Evolutionary conservation across 2,113 vertebrate genomes (phyloP), one percentile per base, ranked within the genome.

Genomic region (Gobiocypris rarus): DNA sequence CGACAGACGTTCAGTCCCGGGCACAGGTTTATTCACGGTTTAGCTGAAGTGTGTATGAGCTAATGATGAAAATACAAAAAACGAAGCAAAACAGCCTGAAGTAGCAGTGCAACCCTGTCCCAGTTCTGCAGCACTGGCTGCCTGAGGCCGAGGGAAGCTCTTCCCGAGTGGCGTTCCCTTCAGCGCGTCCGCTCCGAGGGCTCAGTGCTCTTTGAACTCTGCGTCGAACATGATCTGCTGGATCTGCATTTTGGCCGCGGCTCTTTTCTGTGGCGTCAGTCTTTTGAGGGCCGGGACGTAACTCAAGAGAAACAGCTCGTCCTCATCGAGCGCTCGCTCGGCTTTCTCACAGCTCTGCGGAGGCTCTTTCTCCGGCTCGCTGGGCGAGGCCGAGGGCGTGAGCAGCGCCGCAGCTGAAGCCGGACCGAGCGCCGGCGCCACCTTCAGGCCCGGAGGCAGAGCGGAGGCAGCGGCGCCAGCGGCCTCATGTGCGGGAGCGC

Each of bases 281-380:
- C 83, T 67, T 58, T 84, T 84, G 5, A 84, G 73, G 9, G 83
- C 83, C 1, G 83, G 83, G 17, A 75, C 83, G 28, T 69, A 65
- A 13, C 83, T 84, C 24, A 78, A 7, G 48, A 77, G 89, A 90
- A 93, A 88, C 89, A 91, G 82, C 82, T 90, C 24, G 91, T 94
- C 31, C 43, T 80, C 77, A 19, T 80, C 77, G 7, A 80, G 24
- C 13, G 54, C 34, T 54, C 74, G 26, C 15, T 22, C 19, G 4
- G 56, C 34, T 41, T 61, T 79, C 50, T n/a, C 88, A 17, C 17
- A 17, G 17, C 52, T 54, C 52, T 54, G 15, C 2, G 11, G 50
- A 5, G 15, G 50, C 52, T 54, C 52, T 1, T 85, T 84, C 73
- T 92, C 89, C 0, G 90, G 11, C 17, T 31, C 11, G 19, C 9